Evolutionary conservation across 2,797 vertebrate species (phyloP).

Genomic region (Sorex maritimensis): DNA sequence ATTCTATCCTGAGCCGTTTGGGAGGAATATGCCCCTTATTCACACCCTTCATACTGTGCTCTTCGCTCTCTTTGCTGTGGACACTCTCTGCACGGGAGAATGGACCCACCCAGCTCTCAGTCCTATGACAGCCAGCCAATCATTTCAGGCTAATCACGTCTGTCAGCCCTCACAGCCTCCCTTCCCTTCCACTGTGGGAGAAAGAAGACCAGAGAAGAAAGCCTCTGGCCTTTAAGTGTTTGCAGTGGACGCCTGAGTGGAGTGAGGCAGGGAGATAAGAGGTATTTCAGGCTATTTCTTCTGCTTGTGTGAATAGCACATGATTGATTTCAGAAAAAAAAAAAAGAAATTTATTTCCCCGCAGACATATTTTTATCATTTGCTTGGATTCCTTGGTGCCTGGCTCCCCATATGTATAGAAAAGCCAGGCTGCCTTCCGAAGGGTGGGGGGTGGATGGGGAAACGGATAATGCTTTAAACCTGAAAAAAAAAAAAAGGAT

Average conservation of each 20-base stretch:
- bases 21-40: not conserved
- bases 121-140: not conserved
- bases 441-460: conserved; percentile 55
- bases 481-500: conserved; percentile 58
- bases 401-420: conserved; percentile 75
- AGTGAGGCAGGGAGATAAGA: conserved; percentile 80
- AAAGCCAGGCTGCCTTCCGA: conserved; percentile 69
- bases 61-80: not conserved
- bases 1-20: not conserved
- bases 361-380: conserved; percentile 86
- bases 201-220: not conserved
- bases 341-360: conserved; percentile 83
- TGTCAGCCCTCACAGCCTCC: not conserved
- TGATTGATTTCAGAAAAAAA: conserved; percentile 86
- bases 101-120: not conserved
- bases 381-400: conserved; percentile 84
- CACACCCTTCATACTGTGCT: no score
- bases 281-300: conserved; percentile 77
- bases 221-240: conserved; percentile 79
- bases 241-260: conserved; percentile 71
- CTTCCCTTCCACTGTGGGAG: not conserved
- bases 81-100: not conserved
- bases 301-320: conserved; percentile 84
- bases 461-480: conserved; percentile 80
- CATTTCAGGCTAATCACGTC: conserved; percentile 45